A percentile compares a stretch with the other conserved stretches of the same genome.
Conservation (phyloP, 1,140 invertebrate species). For the Bombus polaris region DNA sequence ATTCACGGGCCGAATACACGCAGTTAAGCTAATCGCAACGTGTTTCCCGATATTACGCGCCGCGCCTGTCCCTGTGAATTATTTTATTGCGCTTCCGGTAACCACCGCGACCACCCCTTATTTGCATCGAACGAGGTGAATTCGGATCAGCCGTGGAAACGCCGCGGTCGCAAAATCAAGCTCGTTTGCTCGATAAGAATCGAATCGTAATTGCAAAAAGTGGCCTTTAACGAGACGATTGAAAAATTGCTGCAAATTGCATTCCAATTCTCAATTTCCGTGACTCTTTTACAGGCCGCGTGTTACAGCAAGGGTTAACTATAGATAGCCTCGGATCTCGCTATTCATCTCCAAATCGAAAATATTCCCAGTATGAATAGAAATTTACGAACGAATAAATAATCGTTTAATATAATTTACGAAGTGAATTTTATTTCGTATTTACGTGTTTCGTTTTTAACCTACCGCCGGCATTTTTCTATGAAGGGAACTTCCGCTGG, state of each 20-base stretch:
- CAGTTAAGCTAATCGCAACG: constrained; percentile 35
- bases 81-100: constrained; percentile 13
- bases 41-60: constrained; percentile 23
- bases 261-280: background rate
- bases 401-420: too few relatives aligned
- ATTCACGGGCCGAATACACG: constrained; percentile 17
- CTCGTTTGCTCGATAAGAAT: background rate
- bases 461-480: too few relatives aligned
- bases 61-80: background rate
- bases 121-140: background rate
- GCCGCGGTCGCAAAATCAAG: background rate
- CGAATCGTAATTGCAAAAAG: background rate
- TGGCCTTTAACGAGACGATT: background rate
- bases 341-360: too few relatives aligned
- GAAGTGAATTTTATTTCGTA: too few relatives aligned
- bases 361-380: too few relatives aligned
- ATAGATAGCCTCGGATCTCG: too few relatives aligned
- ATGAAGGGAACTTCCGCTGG: too few relatives aligned
- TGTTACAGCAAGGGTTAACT: too few relatives aligned
- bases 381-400: too few relatives aligned
- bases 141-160: background rate
- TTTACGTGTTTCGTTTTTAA: too few relatives aligned
- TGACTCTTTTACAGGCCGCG: background rate
- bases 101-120: background rate
- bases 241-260: background rate